These are phyloP conservation scores for Geopemphigus sp. DNA, from an alignment of 1,140 invertebrate genomes.

Conservation along the genomic window DNA sequence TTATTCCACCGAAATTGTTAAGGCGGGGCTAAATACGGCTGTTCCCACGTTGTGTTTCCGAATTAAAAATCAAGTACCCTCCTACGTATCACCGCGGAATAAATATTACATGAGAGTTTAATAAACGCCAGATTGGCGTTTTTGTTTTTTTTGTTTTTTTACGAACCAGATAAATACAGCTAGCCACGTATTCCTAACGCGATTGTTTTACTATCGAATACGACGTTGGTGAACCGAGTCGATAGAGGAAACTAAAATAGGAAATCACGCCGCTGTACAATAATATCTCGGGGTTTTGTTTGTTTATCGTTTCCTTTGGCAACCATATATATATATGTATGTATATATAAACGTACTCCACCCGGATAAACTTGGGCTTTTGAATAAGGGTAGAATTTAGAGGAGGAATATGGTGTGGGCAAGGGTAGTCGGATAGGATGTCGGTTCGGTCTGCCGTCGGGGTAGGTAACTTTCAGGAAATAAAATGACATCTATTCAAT, in stretches of 20 bases:
- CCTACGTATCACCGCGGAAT: too few species aligned
- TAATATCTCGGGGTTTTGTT: not conserved
- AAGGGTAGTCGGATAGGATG: too few species aligned
- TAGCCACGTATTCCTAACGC: too few species aligned
- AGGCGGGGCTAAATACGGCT: too few species aligned
- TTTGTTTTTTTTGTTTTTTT: too few species aligned
- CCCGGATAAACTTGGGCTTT: not conserved
- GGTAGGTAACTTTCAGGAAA: not conserved
- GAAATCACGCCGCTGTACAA: not conserved
- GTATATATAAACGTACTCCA: not conserved
- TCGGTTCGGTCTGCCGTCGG: not conserved
- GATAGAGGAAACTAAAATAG: not conserved
- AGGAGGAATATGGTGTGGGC: not conserved
- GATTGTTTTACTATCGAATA: too few species aligned
- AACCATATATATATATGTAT: not conserved
- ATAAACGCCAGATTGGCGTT: too few species aligned
- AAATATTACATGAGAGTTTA: too few species aligned
- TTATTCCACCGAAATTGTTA: too few species aligned
- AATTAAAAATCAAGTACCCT: too few species aligned
- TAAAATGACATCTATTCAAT: conserved; percentile 21
- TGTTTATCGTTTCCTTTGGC: conserved; percentile 39
- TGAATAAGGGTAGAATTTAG: not conserved
- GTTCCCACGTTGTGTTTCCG: too few species aligned
- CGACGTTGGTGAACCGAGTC: not conserved
- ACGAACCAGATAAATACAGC: too few species aligned